These are phyloP conservation scores for Corynorhinus townsendii DNA, from an alignment of 2,113 vertebrate genomes.

Conservation along the genomic window DNA sequence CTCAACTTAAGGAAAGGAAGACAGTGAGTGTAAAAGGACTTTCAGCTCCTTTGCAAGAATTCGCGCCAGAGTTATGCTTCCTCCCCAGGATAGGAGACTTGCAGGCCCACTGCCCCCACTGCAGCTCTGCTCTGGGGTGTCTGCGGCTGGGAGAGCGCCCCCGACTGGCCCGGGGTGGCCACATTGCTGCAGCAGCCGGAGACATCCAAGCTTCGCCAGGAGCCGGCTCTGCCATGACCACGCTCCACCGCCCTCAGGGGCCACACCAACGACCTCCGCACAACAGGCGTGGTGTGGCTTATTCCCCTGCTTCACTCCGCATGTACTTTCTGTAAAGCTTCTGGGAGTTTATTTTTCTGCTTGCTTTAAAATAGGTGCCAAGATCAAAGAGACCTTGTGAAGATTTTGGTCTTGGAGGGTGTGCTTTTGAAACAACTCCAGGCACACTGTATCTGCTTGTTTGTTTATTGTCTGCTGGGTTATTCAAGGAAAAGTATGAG, in stretches of 20 bases:
- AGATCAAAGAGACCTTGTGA: not conserved
- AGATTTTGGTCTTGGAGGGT: not conserved
- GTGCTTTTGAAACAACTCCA: not conserved
- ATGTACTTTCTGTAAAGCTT: conserved; percentile 1
- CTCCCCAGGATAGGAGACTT: not conserved
- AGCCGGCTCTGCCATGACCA: not conserved
- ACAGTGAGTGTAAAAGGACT: not conserved
- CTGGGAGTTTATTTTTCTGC: not conserved
- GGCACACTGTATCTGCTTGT: not conserved
- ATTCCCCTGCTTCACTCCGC: not conserved
- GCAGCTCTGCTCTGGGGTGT: too few relatives aligned
- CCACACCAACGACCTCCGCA: not conserved
- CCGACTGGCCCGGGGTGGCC: not conserved
- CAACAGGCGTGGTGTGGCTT: not conserved
- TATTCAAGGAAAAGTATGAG: not conserved
- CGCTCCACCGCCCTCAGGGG: fast-evolving
- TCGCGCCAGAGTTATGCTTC: not conserved
- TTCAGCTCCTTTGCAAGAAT: not conserved
- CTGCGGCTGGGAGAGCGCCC: not conserved
- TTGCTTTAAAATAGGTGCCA: not conserved
- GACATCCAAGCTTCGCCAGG: fast-evolving
- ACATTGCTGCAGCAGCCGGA: not conserved
- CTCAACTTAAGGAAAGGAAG: not conserved
- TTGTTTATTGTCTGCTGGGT: too few relatives aligned
- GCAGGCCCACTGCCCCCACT: not conserved